Conservation (phyloP, 2,113 vertebrate genomes). For the Phyllostomus hastatus region DNA sequence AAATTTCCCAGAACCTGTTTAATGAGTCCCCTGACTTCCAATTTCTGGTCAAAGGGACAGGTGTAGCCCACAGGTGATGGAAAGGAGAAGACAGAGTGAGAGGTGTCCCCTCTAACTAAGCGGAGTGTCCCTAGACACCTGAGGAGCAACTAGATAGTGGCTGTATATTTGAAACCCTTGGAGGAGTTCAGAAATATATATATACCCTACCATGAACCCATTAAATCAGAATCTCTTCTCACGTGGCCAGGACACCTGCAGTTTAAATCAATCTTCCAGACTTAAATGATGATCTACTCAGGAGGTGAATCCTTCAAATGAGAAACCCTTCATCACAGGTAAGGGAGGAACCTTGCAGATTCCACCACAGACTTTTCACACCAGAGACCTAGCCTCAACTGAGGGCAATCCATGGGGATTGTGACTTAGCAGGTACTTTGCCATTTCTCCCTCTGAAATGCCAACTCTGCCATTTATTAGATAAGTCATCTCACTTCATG, state of each 20-base stretch:
- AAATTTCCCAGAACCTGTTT: not conserved
- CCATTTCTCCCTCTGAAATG: not conserved
- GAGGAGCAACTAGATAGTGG: not conserved
- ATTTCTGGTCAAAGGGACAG: not conserved
- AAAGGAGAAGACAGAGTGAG: not conserved
- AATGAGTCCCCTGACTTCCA: not conserved
- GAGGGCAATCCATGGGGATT: fast-evolving
- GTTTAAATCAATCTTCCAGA: not conserved
- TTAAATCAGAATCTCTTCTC: not conserved
- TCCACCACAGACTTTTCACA: not conserved
- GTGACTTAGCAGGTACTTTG: not conserved
- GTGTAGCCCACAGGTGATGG: not conserved
- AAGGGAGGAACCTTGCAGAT: not conserved
- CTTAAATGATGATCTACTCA: not conserved
- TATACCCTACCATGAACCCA: not conserved
- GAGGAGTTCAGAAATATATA: not conserved
- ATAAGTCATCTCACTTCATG: not conserved
- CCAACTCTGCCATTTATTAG: not conserved
- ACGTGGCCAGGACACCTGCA: no score
- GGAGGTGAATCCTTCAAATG: not conserved
- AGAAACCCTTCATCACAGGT: not conserved
- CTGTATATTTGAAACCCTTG: not conserved
- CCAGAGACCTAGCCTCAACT: not conserved
- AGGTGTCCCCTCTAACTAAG: not conserved
- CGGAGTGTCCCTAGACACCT: no score